phyloP scores from a whole-genome alignment of 2,888 invertebrate species.

The Cheilosia vernalis region DNA sequence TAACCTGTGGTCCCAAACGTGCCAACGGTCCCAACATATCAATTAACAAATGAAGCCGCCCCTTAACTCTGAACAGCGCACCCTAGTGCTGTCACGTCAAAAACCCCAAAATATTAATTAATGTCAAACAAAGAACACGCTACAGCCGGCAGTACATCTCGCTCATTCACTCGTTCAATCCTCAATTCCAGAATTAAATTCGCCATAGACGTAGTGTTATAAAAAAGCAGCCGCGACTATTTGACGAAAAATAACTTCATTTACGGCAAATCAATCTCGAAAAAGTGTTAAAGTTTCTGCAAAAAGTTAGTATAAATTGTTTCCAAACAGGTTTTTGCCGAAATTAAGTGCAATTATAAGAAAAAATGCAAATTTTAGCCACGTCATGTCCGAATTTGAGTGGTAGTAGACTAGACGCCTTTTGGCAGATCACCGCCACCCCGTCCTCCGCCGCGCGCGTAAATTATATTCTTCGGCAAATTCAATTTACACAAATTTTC shows the following conservation, averaged over 20 bases:
- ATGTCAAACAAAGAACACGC: conserved; percentile 51
- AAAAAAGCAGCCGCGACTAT: conserved; percentile 68
- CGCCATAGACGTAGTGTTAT: conserved; percentile 77
- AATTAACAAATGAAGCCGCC: neutral
- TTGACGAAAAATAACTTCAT: conserved; percentile 60
- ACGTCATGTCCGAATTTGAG: conserved; percentile 76
- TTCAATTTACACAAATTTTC: conserved; percentile 54
- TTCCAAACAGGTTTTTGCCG: conserved; percentile 37
- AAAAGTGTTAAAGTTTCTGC: conserved; percentile 74
- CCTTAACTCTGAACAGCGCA: conserved; percentile 23
- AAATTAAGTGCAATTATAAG: conserved; percentile 61
- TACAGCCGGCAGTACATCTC: conserved; percentile 33
- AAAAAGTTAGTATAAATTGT: conserved; percentile 73
- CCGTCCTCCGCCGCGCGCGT: conserved; percentile 73
- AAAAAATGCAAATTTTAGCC: conserved; percentile 76
- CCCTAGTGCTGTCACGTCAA: conserved; percentile 23
- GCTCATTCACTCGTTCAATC: conserved; percentile 67
- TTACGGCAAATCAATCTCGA: conserved; percentile 60
- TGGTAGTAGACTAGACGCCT: conserved; percentile 74
- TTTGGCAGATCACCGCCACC: conserved; percentile 75
- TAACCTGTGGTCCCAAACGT: too few relatives aligned
- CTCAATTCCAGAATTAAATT: conserved; percentile 76
- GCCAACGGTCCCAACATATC: neutral
- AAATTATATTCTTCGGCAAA: conserved; percentile 72
- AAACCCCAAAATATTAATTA: conserved; percentile 39